These are phyloP conservation scores for Clarias macrocephalus DNA, from an alignment of 2,113 vertebrate species.

Conservation along the genomic window DNA sequence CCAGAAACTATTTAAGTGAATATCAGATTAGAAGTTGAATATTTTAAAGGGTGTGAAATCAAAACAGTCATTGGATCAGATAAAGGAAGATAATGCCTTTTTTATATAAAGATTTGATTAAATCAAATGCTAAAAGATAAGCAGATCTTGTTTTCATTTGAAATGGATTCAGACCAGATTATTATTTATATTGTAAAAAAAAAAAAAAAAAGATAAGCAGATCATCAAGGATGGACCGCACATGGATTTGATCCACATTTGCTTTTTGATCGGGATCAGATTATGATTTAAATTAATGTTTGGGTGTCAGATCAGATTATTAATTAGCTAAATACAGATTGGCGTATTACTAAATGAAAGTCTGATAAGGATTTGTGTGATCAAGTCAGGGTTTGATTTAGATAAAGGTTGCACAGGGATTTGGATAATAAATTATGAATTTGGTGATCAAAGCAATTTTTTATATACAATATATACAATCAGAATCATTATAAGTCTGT, in stretches of 20 bases:
- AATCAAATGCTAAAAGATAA: background rate
- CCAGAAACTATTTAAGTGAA: background rate
- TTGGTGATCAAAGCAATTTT: background rate
- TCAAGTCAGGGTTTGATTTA: background rate
- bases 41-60: background rate
- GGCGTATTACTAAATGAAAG: background rate
- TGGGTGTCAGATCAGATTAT: background rate
- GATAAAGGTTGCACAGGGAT: background rate
- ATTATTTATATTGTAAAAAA: background rate
- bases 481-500: background rate
- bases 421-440: background rate
- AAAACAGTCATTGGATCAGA: background rate
- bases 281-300: background rate
- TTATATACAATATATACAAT: background rate
- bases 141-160: background rate
- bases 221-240: background rate
- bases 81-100: too few relatives aligned
- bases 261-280: background rate
- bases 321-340: background rate
- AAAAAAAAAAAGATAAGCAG: background rate
- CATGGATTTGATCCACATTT: background rate
- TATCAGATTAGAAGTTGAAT: background rate
- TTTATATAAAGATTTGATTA: background rate
- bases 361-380: background rate
- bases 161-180: background rate